Percentiles rank a stretch among this genome's conserved stretches.
phyloP scores from a whole-genome alignment of 2,113 vertebrate genomes.

The pig (Sus scrofa) region DNA sequence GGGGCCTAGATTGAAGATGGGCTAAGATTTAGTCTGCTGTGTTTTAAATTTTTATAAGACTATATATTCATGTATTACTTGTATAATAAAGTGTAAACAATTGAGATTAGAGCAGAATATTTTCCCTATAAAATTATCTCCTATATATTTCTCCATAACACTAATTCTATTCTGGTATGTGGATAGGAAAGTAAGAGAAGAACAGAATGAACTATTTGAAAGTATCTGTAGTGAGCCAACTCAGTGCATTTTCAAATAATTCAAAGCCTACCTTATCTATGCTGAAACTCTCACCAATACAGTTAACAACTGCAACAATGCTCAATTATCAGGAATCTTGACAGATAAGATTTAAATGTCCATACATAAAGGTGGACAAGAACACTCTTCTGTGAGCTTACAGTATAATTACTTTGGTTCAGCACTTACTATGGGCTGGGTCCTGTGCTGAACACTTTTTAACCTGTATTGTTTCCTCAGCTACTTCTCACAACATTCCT shows the following conservation, averaged over 20 bases:
- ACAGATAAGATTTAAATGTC: conserved; percentile 6
- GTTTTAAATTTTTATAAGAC: neutral
- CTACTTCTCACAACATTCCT: conserved; percentile 6
- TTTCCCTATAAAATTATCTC: neutral
- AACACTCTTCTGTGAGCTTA: neutral
- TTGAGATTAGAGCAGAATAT: neutral
- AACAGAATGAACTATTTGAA: conserved; percentile 16
- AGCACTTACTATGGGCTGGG: neutral
- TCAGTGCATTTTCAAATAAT: conserved; percentile 20
- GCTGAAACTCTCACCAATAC: neutral
- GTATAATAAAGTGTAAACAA: conserved; percentile 32
- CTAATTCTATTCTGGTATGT: conserved; percentile 18
- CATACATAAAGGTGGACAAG: neutral
- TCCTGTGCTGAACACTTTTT: neutral
- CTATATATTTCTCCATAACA: neutral
- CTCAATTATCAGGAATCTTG: neutral
- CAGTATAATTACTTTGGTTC: neutral
- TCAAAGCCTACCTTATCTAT: neutral
- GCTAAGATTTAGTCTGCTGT: neutral
- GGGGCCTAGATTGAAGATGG: neutral
- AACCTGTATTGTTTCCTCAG: neutral
- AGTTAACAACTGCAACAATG: conserved; percentile 41
- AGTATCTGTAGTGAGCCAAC: conserved; percentile 18
- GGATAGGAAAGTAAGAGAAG: neutral
- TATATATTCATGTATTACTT: neutral